Base-by-base conservation (phyloP, 2,888 invertebrate genomes). In the Temnothorax unifasciatus region DNA sequence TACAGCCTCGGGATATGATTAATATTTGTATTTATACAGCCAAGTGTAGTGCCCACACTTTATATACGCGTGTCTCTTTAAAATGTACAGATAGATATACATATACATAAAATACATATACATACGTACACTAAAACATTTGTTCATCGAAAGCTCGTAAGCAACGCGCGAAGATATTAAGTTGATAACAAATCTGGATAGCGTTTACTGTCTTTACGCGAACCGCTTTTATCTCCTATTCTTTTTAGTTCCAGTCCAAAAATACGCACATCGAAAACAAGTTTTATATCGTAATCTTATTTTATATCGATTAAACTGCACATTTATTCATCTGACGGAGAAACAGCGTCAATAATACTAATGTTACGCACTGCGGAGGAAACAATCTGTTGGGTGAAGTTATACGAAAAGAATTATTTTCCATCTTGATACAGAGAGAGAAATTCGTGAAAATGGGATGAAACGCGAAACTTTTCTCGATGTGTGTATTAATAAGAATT, bases 1-100 rank as follows among this genome's bases (percentile, higher is more conserved):
- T 84, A 77, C 41, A 84, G 83, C 86, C 84, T 86, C 87, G 77
- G 82, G 85, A 89, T 90, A 87, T 76, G 87, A 89, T 86, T 85
- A 54, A 66, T 50, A 52, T 54, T 59, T 54, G 15, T 76, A 64
- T 83, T 75, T 76, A 61, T 79, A 89, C 74, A 79, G 59, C 21
- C 74, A 79, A 79, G 79, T 71, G 73, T 73, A 73, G 47, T 47
- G 25, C 38, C 34, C 68, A 69, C 29, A 41, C 81, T 71, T 66
- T 81, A 57, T 59, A 52, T 61, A 59, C 13, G 66, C 68, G 61
- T 81, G 47, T 75, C 29, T 74, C 47, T 47, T 74, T 73, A 79
- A 85, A 73, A 77, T 76, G 54, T 75, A 73, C 59, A 71, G 71
- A 77, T 41, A 77, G 25, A 38, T 71, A 29, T 64, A 76, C n/a